These are phyloP conservation scores for Cydia pomonella DNA, from an alignment of 1,140 invertebrate species.

Conservation along the genomic window DNA sequence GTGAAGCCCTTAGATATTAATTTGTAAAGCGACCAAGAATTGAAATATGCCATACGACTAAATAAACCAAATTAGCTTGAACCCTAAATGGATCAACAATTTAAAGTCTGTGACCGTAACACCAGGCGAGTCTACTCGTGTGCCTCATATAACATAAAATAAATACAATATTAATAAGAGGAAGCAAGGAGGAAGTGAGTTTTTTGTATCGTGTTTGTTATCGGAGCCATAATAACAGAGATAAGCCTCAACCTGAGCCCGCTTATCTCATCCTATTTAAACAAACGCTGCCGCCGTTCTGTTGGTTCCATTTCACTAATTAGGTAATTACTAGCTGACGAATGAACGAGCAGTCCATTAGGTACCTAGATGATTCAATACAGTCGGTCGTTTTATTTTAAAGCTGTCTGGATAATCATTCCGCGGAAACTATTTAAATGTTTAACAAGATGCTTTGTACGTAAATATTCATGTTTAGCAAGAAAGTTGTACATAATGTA, in stretches of 20 bases:
- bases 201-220: slow-evolving; percentile 13
- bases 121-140: no score
- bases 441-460: background rate
- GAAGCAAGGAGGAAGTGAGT: slow-evolving; percentile 18
- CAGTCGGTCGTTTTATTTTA: background rate
- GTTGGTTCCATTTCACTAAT: slow-evolving; percentile 5
- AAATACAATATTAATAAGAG: background rate
- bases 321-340: slow-evolving; percentile 9
- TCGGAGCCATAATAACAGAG: slow-evolving; percentile 16
- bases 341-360: background rate
- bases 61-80: no score
- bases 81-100: no score
- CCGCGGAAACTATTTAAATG: background rate
- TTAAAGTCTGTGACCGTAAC: no score
- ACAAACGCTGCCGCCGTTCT: slow-evolving; percentile 9
- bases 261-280: slow-evolving; percentile 28
- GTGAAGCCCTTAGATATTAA: no score
- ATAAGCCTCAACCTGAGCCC: background rate
- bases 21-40: no score
- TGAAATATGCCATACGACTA: no score
- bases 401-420: slow-evolving; percentile 9
- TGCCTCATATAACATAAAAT: no score
- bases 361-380: background rate
- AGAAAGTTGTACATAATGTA: slow-evolving; percentile 24
- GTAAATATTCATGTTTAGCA: slow-evolving; percentile 31